Base-by-base conservation (phyloP, 2,797 vertebrate genomes). In the Pyrocephalus nanus region DNA sequence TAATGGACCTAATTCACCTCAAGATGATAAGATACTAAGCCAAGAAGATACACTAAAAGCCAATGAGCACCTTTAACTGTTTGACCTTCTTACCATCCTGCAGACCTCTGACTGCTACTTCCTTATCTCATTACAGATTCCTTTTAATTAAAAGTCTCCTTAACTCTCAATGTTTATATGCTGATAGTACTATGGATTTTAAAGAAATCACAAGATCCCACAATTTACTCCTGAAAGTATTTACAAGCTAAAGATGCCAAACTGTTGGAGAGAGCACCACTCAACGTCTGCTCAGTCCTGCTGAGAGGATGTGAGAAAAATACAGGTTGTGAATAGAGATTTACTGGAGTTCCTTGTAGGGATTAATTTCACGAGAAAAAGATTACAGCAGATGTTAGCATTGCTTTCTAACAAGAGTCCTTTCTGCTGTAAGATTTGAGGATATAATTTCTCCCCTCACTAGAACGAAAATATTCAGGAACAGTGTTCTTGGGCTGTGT, bases 401-500 rank as follows among this genome's bases (percentile, higher is more conserved):
- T n/a, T 80, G 42, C 61, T 81, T 90, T 81, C 72, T 57, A 66
- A 58, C 50, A 81, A 47, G 42, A 74, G 17, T 7, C 38, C 8
- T 61, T 84, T 29, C 7, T 65, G 21, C 34, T 43, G 12, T 7
- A 60, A 81, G 42, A 84, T 58, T 74, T 47, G 25, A 69, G 54
- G 54, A 40, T 81, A 40, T 40, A 61, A 29, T 61, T 87, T 67
- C 42, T 88, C n/a, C 66, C 15, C 25, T 71, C 30, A 5, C 16
- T 32, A 2, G 0, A 20, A 75, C 26, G 21, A 81, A 80, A 88
- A 75, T 4, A 17, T 16, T 65, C 30, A 17, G n/a, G 34, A 64
- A 54, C 0, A 0, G 2, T 23, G 64, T 47, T 47, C 34, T 43
- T 18, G 22, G 57, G 54, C 50, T 65, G 43, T 0, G 0, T 75